A percentile compares a stretch with the other conserved stretches of the same genome.
Conservation (phyloP, 53 echinoderm and acorn worm species). For the Henricia sp. region DNA sequence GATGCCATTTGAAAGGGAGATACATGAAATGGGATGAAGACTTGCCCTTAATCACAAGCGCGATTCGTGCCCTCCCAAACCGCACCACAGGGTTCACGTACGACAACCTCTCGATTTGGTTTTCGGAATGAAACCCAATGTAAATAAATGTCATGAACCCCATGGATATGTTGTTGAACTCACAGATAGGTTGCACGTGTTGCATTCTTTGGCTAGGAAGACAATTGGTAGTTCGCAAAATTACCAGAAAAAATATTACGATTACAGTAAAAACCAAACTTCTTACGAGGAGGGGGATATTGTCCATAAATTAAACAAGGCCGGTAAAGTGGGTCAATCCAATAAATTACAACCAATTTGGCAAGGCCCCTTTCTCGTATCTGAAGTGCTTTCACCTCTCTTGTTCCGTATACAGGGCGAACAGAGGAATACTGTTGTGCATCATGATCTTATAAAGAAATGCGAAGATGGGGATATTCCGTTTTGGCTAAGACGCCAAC, state of each 20-base stretch:
- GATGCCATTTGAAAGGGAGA: slow-evolving; percentile 60
- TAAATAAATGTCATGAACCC: background rate
- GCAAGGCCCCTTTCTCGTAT: background rate
- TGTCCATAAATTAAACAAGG: slow-evolving; percentile 10
- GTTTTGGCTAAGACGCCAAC: background rate
- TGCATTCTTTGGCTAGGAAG: background rate
- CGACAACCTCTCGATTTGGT: slow-evolving; percentile 37
- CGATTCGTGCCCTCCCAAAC: slow-evolving; percentile 44
- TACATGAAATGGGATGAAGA: slow-evolving; percentile 69
- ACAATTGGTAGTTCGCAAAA: background rate
- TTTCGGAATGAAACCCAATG: background rate
- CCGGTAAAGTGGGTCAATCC: background rate
- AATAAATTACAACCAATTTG: slow-evolving; percentile 4
- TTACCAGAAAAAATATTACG: slow-evolving; percentile 21
- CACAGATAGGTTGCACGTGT: background rate
- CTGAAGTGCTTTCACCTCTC: background rate
- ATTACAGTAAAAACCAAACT: background rate
- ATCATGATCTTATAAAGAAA: slow-evolving; percentile 5
- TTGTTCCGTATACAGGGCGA: background rate
- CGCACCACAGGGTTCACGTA: slow-evolving; percentile 61
- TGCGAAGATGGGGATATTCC: slow-evolving; percentile 8
- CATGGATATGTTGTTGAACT: background rate
- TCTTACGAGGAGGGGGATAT: slow-evolving; percentile 8
- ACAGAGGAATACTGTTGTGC: background rate
- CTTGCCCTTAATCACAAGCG: slow-evolving; percentile 67